Evolutionary conservation across 23 tunicate genomes (phyloP), one percentile per base, ranked within the genome.

Genomic region (Trididemnum nubilum): DNA sequence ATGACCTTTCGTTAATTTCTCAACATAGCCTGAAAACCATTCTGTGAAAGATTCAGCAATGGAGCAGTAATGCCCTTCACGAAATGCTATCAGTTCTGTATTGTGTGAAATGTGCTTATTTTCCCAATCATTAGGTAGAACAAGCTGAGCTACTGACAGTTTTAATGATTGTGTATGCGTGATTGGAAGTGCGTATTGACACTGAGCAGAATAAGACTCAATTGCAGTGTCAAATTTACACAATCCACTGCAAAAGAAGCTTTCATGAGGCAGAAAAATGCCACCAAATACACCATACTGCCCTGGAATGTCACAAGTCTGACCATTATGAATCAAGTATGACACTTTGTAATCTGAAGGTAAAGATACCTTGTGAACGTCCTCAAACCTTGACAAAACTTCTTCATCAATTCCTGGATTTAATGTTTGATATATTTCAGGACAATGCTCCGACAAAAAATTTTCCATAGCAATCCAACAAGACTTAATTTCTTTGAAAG

Each of bases 261-360:
- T 57, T 32, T 77, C 67, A 29, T 31, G 22, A 2, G 81, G 81
- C n/a, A 57, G 65, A 70, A 82, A 71, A 25, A 82, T 33, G 31
- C 78, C 76, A 1, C 86, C 86, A 70, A 82, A 69, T 2, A 82
- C n/a, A 66, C 86, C 86, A 36, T 36, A 36, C 33, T 36, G 21
- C 18, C 39, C 39, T 23, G 40, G 35, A 27, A 50, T 28, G 0
- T 51, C 49, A 70, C 33, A 25, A 22, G 22, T 27, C 36, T 82
- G 86, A 0, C 86, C 86, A 82, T 82, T 82, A 51, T 82, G 86
- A 22, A 82, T 2, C 44, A 82, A 22, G 35, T 66, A 82, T 26
- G 86, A 82, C 2, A 82, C 34, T 40, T 82, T 82, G 19, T 64
- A 69, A 51, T 82, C 86, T 21, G 27, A 34, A 2, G 86, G 86